phyloP scores from a whole-genome alignment of 2,888 invertebrate species.

The Pheosia gnoma region DNA sequence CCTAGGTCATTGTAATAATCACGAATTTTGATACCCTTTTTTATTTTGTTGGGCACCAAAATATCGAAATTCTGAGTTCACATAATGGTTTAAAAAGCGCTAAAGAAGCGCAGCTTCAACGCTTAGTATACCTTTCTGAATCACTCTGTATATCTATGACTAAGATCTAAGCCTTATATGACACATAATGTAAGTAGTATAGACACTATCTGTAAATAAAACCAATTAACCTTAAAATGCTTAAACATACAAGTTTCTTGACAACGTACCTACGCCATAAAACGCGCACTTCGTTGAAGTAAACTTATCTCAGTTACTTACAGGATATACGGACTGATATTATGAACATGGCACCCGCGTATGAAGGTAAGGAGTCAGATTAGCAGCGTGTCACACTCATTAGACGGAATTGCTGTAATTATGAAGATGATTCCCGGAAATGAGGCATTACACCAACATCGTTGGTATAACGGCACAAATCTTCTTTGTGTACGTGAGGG shows the following conservation, averaged over 20 bases:
- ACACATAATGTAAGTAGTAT: too few species aligned
- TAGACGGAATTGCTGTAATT: slow-evolving; percentile 51
- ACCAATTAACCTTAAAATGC: slow-evolving; percentile 6
- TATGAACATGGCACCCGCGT: slow-evolving; percentile 39
- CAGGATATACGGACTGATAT: slow-evolving; percentile 31
- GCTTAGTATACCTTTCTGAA: too few species aligned
- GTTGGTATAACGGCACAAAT: slow-evolving; percentile 39
- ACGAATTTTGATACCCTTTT: too few species aligned
- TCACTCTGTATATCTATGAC: too few species aligned
- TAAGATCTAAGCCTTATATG: too few species aligned
- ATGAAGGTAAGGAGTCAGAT: slow-evolving; percentile 45
- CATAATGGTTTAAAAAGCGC: too few species aligned
- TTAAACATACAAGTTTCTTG: slow-evolving; percentile 20
- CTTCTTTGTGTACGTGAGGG: slow-evolving; percentile 45
- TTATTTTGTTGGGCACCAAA: too few species aligned
- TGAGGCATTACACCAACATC: slow-evolving; percentile 45
- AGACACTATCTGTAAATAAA: too few species aligned
- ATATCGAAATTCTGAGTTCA: too few species aligned
- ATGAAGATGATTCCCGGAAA: slow-evolving; percentile 54
- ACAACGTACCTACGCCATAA: slow-evolving; percentile 26
- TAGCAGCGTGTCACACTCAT: slow-evolving; percentile 48
- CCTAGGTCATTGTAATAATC: too few species aligned
- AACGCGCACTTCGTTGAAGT: slow-evolving; percentile 22
- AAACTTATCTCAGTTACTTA: slow-evolving; percentile 30
- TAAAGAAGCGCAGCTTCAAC: too few species aligned